phyloP scores from a whole-genome alignment of 2,888 invertebrate species.

The Patella depressa region DNA sequence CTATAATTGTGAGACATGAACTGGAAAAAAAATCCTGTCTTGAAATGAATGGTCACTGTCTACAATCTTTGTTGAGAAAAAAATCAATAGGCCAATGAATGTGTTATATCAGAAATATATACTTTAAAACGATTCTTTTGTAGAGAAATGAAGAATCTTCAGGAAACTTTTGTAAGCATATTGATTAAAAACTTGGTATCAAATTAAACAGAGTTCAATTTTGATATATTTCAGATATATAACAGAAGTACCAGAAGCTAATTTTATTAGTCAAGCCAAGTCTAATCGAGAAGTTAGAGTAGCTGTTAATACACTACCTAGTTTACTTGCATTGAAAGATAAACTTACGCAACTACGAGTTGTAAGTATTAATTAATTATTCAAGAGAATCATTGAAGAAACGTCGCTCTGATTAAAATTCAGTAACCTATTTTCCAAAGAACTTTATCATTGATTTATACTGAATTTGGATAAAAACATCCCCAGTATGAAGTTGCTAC shows the following conservation, averaged over 20 bases:
- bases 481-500: not conserved
- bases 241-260: slow-evolving; percentile 23
- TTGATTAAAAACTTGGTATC: too few relatives aligned
- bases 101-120: too few relatives aligned
- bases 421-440: slow-evolving; percentile 11
- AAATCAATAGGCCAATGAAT: too few relatives aligned
- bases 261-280: slow-evolving; percentile 26
- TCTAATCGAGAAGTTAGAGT: slow-evolving; percentile 29
- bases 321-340: slow-evolving; percentile 19
- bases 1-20: too few relatives aligned
- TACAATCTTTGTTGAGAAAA: too few relatives aligned
- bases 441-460: not conserved
- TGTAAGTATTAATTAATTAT: slow-evolving; percentile 16
- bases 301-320: slow-evolving; percentile 18
- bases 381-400: too few relatives aligned
- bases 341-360: slow-evolving; percentile 21
- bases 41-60: too few relatives aligned
- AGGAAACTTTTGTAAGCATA: too few relatives aligned
- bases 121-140: too few relatives aligned
- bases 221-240: slow-evolving; percentile 24
- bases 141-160: too few relatives aligned
- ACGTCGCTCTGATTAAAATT: not conserved
- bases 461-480: not conserved
- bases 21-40: too few relatives aligned
- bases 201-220: not conserved